These are phyloP conservation scores for Scylla paramamosain DNA, from an alignment of 1,140 invertebrate species.

Conservation along the genomic window DNA sequence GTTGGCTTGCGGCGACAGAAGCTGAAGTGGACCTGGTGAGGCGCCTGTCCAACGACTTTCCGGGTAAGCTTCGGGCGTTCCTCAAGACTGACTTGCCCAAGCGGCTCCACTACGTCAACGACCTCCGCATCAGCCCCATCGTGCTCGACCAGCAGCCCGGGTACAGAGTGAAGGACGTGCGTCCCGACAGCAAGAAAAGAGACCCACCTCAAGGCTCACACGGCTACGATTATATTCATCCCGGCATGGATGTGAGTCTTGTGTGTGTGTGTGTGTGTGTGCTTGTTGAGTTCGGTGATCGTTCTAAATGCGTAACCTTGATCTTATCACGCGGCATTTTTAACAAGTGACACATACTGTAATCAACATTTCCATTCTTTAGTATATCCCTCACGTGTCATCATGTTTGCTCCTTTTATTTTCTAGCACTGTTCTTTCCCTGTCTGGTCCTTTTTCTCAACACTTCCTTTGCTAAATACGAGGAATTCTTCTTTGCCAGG, in stretches of 20 bases:
- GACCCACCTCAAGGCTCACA: not conserved
- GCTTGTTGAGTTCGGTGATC: too few relatives aligned
- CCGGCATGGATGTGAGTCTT: constrained; percentile 33
- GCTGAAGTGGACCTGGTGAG: not conserved
- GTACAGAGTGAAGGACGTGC: not conserved
- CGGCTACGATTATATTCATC: constrained; percentile 50
- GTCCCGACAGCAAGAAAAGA: not conserved
- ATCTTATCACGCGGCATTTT: too few relatives aligned
- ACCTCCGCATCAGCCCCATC: constrained; percentile 9
- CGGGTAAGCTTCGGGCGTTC: constrained; percentile 28
- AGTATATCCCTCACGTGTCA: too few relatives aligned
- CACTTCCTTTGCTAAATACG: too few relatives aligned
- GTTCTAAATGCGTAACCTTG: too few relatives aligned
- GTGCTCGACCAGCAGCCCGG: constrained; percentile 44
- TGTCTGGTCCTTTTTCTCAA: too few relatives aligned
- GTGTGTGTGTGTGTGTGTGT: not conserved
- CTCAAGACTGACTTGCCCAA: constrained; percentile 40
- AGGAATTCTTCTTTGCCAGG: too few relatives aligned
- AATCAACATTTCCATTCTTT: too few relatives aligned
- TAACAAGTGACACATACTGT: too few relatives aligned
- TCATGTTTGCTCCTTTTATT: too few relatives aligned
- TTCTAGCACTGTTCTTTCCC: too few relatives aligned
- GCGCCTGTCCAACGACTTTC: not conserved
- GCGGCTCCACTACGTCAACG: constrained; percentile 35
- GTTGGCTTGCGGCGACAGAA: too few relatives aligned